Percentiles rank a stretch among this genome's conserved stretches.
These are phyloP conservation scores for Meteorus sp. DNA, from an alignment of 1,140 invertebrate genomes.

Conservation along the genomic window DNA sequence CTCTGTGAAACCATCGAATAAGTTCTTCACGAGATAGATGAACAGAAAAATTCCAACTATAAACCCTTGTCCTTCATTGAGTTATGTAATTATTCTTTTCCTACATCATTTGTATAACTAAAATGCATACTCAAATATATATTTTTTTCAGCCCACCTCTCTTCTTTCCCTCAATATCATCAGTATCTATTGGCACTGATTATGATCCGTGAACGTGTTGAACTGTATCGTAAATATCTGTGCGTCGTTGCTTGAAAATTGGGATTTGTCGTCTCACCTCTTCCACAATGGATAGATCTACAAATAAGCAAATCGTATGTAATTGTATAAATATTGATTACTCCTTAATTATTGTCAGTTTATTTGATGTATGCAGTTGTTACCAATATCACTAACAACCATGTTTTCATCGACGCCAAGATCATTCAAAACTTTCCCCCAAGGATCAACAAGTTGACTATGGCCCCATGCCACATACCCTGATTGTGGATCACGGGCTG, in stretches of 20 bases:
- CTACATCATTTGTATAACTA: too few relatives aligned
- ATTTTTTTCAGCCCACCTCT: too few relatives aligned
- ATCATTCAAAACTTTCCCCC: slow-evolving; percentile 77
- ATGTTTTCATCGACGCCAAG: slow-evolving; percentile 73
- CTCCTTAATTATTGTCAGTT: slow-evolving; percentile 5
- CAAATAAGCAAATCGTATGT: slow-evolving; percentile 35
- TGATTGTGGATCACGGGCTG: slow-evolving; percentile 72
- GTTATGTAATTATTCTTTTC: too few relatives aligned
- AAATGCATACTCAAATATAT: too few relatives aligned
- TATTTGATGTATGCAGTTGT: slow-evolving; percentile 37
- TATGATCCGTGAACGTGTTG: too few relatives aligned
- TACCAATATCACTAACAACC: slow-evolving; percentile 76
- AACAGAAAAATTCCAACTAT: too few relatives aligned
- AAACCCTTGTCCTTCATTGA: too few relatives aligned
- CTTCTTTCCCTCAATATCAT: too few relatives aligned
- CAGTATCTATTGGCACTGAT: too few relatives aligned
- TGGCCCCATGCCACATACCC: slow-evolving; percentile 90
- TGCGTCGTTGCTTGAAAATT: slow-evolving; percentile 72
- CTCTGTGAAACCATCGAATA: too few relatives aligned
- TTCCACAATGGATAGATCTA: slow-evolving; percentile 74
- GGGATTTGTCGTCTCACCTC: slow-evolving; percentile 83
- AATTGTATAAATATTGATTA: background rate
- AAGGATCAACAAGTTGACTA: slow-evolving; percentile 82
- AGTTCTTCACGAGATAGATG: too few relatives aligned
- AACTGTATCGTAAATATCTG: slow-evolving; percentile 77